phyloP scores from a whole-genome alignment of 2,888 invertebrate genomes.

The Dioctria rufipes region DNA sequence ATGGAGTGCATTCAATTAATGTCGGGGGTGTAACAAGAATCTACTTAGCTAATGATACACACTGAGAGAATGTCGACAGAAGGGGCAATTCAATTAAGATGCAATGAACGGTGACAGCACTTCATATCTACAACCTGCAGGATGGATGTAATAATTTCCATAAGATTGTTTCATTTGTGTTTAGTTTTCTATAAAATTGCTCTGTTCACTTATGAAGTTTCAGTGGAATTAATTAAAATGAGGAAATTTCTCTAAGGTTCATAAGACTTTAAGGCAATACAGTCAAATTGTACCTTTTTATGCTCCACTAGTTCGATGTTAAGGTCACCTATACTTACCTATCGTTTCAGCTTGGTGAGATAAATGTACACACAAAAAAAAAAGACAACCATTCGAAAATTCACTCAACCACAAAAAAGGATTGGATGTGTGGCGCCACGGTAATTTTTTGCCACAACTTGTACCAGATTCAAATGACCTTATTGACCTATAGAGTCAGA shows the following conservation, averaged over 20 bases:
- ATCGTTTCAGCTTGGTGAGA: too few species aligned
- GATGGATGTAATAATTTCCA: not conserved
- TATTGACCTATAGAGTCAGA: too few species aligned
- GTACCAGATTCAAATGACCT: too few species aligned
- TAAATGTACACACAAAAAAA: too few species aligned
- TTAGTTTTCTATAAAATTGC: constrained; percentile 18
- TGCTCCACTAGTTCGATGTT: too few species aligned
- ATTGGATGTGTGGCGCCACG: too few species aligned
- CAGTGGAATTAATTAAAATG: constrained; percentile 15
- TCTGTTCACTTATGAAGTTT: not conserved
- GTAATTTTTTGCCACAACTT: too few species aligned
- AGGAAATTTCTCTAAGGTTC: not conserved
- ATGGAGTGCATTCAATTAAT: constrained; percentile 43
- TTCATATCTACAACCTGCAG: constrained; percentile 21
- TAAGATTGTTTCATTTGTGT: not conserved
- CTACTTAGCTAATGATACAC: constrained; percentile 29
- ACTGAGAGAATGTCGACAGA: not conserved
- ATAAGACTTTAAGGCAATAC: too few species aligned
- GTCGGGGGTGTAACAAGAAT: constrained; percentile 23
- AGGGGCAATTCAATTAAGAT: constrained; percentile 29
- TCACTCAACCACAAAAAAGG: too few species aligned
- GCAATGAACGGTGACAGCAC: constrained; percentile 32
- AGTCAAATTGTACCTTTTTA: too few species aligned
- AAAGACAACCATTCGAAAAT: too few species aligned
- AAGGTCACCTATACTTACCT: too few species aligned